Percentiles rank a stretch among this genome's conserved stretches.
Evolutionary conservation across 2,888 invertebrate species (phyloP).

Genomic region (Acleris cristana): DNA sequence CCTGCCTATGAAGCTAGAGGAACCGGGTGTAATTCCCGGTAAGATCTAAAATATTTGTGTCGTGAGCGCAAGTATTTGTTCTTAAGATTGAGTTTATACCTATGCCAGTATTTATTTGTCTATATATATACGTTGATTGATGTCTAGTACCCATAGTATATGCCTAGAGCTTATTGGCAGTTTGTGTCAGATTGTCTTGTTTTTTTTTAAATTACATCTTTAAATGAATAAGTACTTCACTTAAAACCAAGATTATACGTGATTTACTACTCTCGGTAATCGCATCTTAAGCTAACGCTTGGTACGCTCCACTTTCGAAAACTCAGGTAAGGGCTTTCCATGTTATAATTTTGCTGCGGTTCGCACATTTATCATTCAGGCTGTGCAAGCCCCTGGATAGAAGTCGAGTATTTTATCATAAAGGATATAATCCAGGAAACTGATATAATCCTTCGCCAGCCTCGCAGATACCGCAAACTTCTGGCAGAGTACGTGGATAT

Average conservation of each 20-base stretch:
- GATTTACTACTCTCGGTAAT: slow-evolving; percentile 12
- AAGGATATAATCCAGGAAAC: slow-evolving; percentile 63
- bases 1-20: too few species aligned
- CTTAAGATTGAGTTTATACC: too few species aligned
- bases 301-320: slow-evolving; percentile 17
- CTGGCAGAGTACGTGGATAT: slow-evolving; percentile 13
- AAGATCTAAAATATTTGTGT: too few species aligned
- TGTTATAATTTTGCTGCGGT: slow-evolving; percentile 25
- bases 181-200: too few species aligned
- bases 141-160: too few species aligned
- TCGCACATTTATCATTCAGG: slow-evolving; percentile 27
- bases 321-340: slow-evolving; percentile 2
- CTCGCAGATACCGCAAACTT: slow-evolving; percentile 33
- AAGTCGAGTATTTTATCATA: slow-evolving; percentile 63
- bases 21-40: too few species aligned
- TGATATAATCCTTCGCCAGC: slow-evolving; percentile 54
- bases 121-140: too few species aligned
- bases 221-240: not conserved
- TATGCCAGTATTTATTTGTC: too few species aligned
- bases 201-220: too few species aligned
- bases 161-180: too few species aligned
- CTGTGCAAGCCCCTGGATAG: slow-evolving; percentile 16
- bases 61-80: too few species aligned
- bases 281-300: slow-evolving; percentile 5
- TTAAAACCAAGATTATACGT: not conserved